A percentile compares a stretch with the other conserved stretches of the same genome.
Evolutionary conservation across 2,888 invertebrate genomes (phyloP).

Genomic region (Agonopterix arenella): DNA sequence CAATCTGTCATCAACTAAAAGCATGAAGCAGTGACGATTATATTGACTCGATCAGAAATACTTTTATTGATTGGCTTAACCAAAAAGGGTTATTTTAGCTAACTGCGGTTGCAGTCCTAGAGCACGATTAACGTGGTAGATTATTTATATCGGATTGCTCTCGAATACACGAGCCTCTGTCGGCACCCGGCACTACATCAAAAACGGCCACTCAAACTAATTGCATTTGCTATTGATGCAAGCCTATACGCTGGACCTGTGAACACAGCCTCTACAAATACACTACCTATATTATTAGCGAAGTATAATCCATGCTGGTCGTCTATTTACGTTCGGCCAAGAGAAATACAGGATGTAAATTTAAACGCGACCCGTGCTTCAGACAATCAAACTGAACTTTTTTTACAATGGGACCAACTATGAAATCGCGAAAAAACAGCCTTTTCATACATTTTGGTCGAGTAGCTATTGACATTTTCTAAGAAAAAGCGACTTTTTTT

Average conservation of each 20-base stretch:
- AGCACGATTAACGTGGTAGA: conserved; percentile 39
- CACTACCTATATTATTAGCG: conserved; percentile 21
- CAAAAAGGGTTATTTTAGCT: no score
- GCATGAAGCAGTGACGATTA: no score
- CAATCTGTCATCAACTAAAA: no score
- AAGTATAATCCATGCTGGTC: conserved; percentile 23
- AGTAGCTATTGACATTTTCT: no score
- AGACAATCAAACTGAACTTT: no score
- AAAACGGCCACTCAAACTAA: conserved; percentile 75
- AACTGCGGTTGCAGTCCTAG: conserved; percentile 6
- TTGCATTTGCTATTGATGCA: conserved; percentile 71
- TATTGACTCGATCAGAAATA: no score
- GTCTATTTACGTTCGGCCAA: conserved; percentile 17
- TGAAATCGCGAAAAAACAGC: no score
- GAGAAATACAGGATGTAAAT: conserved; percentile 5
- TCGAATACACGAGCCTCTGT: conserved; percentile 35
- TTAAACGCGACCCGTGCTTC: no score
- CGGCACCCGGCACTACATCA: conserved; percentile 63
- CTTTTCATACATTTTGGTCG: no score
- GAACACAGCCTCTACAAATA: conserved; percentile 26
- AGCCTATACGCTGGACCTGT: conserved; percentile 33
- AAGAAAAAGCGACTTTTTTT: no score
- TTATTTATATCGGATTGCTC: conserved; percentile 24
- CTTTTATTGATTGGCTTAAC: no score
- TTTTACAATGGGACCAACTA: no score